A percentile compares a stretch with the other conserved stretches of the same genome.
These are phyloP conservation scores for Cabera pusaria DNA, from an alignment of 2,888 invertebrate species.

Conservation along the genomic window DNA sequence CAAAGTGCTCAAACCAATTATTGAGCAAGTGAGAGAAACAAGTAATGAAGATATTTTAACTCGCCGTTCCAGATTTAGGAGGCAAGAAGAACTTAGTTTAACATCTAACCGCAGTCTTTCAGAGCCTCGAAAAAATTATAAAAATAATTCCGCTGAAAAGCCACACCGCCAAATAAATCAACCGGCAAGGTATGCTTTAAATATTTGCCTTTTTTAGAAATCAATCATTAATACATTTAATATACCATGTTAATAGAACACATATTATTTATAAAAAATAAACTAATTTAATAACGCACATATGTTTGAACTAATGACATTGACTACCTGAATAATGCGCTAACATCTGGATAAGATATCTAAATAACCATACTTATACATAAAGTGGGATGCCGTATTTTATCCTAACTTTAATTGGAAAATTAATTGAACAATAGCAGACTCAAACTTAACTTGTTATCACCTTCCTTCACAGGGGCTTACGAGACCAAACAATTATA, in stretches of 20 bases:
- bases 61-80: constrained; percentile 51
- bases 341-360: no score
- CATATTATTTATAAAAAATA: no score
- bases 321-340: no score
- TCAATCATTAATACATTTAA: no score
- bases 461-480: constrained; percentile 14
- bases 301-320: no score
- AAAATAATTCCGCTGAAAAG: constrained; percentile 36
- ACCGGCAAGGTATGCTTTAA: constrained; percentile 36
- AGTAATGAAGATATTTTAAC: constrained; percentile 32
- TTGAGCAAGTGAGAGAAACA: constrained; percentile 51
- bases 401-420: no score
- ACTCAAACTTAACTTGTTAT: neutral
- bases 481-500: constrained; percentile 22
- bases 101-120: constrained; percentile 58
- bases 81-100: constrained; percentile 40
- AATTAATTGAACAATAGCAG: no score
- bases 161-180: constrained; percentile 31
- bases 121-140: constrained; percentile 59
- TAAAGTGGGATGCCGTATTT: no score
- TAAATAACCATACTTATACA: no score
- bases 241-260: no score
- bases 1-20: constrained; percentile 54
- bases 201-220: no score
- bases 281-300: no score